Percentiles rank a stretch among this genome's conserved stretches.
These are phyloP conservation scores for Setipinna tenuifilis DNA, from an alignment of 2,797 vertebrate species.

Conservation along the genomic window DNA sequence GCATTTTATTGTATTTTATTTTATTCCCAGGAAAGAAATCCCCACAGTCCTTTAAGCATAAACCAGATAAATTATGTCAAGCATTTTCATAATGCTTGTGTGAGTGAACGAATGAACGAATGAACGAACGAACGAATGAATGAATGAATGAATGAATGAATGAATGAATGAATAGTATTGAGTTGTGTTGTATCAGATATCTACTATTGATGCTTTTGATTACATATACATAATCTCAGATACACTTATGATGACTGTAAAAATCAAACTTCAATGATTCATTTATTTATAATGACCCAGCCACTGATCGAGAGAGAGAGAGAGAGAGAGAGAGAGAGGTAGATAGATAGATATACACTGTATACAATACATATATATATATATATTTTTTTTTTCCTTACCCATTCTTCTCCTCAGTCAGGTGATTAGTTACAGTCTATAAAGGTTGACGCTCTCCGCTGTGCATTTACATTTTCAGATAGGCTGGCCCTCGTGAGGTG, in stretches of 20 bases:
- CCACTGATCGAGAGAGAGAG: no score
- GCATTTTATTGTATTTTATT: constrained; percentile 18
- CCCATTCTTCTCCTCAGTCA: constrained; percentile 56
- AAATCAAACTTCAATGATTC: neutral
- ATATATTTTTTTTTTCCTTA: constrained; percentile 44
- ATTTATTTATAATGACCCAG: no score
- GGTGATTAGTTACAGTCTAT: constrained; percentile 68
- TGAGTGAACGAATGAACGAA: neutral
- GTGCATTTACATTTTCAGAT: constrained; percentile 74
- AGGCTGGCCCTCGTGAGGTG: constrained; percentile 68
- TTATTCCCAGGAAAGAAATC: neutral
- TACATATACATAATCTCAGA: constrained; percentile 64
- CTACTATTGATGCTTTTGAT: constrained; percentile 31
- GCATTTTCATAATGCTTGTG: neutral
- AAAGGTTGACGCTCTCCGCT: constrained; percentile 51
- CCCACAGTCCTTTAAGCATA: neutral
- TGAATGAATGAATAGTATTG: neutral
- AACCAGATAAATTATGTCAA: neutral
- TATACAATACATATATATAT: constrained; percentile 52
- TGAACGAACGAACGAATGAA: neutral
- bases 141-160: neutral
- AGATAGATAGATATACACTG: neutral
- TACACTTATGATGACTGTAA: neutral
- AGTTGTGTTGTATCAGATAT: neutral
- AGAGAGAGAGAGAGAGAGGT: no score